These are phyloP conservation scores for Drosophila buzzatii DNA, from an alignment of 2,888 invertebrate species.

Conservation along the genomic window DNA sequence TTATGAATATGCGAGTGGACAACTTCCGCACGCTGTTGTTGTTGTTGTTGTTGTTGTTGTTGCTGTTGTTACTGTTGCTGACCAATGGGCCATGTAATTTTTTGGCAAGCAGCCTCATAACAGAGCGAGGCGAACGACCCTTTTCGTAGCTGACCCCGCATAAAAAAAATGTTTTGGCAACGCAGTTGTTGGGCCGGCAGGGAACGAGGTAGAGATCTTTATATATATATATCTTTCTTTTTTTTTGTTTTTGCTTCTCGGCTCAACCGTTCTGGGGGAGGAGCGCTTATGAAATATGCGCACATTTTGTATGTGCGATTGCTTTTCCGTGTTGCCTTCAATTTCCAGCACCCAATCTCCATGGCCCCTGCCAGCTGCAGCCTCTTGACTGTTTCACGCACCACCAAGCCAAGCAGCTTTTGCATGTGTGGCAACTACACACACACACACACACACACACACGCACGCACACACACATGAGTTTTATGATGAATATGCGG, in stretches of 20 bases:
- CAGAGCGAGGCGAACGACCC: constrained; percentile 64
- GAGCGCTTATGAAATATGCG: constrained; percentile 56
- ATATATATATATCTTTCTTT: not conserved
- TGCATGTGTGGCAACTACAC: constrained; percentile 23
- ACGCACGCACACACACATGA: not conserved
- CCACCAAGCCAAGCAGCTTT: constrained; percentile 32
- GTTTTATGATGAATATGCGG: constrained; percentile 76
- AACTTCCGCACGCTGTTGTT: constrained; percentile 35
- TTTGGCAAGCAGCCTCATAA: constrained; percentile 76
- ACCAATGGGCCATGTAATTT: constrained; percentile 79
- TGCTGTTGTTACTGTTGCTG: constrained; percentile 54
- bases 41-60: constrained; percentile 26
- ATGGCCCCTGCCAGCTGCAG: not conserved
- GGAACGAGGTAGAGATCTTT: not conserved
- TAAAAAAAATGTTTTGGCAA: constrained; percentile 6
- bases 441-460: not conserved
- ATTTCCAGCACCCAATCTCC: not conserved
- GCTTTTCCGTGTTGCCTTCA: constrained; percentile 67
- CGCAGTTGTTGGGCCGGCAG: not conserved
- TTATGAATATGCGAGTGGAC: constrained; percentile 67
- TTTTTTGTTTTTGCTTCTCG: constrained; percentile 15
- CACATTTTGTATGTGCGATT: constrained; percentile 65
- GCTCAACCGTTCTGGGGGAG: not conserved
- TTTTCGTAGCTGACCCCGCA: constrained; percentile 41
- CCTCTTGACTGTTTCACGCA: constrained; percentile 11